Conservation (phyloP, 2,888 invertebrate species). For the Dicyrtoma fusca region DNA sequence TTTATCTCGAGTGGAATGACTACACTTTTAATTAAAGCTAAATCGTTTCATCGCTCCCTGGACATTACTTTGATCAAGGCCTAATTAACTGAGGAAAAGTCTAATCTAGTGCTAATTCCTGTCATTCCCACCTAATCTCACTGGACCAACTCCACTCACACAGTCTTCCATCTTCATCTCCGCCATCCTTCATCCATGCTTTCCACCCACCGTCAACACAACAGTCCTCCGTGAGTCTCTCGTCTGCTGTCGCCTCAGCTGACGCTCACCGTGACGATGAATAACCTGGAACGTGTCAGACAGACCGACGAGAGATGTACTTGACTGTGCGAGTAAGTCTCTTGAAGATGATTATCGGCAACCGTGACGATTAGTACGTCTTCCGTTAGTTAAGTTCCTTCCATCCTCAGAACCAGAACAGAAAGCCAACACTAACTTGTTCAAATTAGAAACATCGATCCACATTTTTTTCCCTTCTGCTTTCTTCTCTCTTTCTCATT, state of each 20-base stretch:
- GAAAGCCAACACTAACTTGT: constrained; percentile 27
- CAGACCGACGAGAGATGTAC: background rate
- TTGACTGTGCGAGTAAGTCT: constrained; percentile 14
- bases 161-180: constrained; percentile 6
- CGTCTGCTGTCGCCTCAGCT: background rate
- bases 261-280: background rate
- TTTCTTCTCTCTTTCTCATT: background rate
- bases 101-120: constrained; percentile 57
- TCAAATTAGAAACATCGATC: constrained; percentile 38
- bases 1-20: constrained; percentile 57
- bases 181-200: background rate
- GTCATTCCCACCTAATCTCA: constrained; percentile 51
- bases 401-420: no score
- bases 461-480: constrained; percentile 1
- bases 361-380: constrained; percentile 18
- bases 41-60: constrained; percentile 58
- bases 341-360: constrained; percentile 31
- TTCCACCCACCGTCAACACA: constrained; percentile 5
- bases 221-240: constrained; percentile 14
- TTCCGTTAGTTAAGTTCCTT: background rate
- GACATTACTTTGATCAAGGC: constrained; percentile 58
- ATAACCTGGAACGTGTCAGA: no score
- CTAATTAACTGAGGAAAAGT: constrained; percentile 57
- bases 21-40: constrained; percentile 58
- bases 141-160: constrained; percentile 30